Percentiles rank a stretch among this genome's conserved stretches.
These are phyloP conservation scores for Polyergus mexicanus DNA, from an alignment of 1,140 invertebrate genomes.

Conservation along the genomic window DNA sequence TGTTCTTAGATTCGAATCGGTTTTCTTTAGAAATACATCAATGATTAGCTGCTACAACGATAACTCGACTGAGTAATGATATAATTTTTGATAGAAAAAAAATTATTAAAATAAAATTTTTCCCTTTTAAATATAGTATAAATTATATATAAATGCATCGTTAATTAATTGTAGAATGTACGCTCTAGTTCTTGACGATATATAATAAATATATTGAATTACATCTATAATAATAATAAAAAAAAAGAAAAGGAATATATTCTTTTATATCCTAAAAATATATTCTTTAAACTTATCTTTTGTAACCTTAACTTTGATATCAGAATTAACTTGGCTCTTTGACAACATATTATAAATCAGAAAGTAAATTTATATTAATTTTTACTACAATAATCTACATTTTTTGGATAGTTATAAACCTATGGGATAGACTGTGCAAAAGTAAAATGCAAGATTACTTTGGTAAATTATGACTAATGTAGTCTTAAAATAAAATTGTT, in stretches of 20 bases:
- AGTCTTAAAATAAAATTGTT: neutral
- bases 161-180: neutral
- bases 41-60: too few species aligned
- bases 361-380: neutral
- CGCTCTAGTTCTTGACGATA: too few species aligned
- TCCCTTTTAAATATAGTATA: too few species aligned
- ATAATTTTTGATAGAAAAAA: too few species aligned
- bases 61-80: too few species aligned
- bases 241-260: too few species aligned
- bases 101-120: too few species aligned
- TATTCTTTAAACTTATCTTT: neutral
- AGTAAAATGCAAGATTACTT: neutral
- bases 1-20: too few species aligned
- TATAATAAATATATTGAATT: neutral
- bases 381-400: neutral
- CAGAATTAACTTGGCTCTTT: neutral
- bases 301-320: neutral
- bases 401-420: neutral
- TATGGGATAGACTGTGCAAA: neutral
- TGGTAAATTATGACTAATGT: neutral
- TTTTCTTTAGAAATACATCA: too few species aligned
- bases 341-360: neutral
- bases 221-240: neutral
- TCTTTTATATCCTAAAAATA: neutral
- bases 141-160: neutral